Evolutionary conservation across 2,113 vertebrate species (phyloP).

Genomic region (Gila orcuttii): DNA sequence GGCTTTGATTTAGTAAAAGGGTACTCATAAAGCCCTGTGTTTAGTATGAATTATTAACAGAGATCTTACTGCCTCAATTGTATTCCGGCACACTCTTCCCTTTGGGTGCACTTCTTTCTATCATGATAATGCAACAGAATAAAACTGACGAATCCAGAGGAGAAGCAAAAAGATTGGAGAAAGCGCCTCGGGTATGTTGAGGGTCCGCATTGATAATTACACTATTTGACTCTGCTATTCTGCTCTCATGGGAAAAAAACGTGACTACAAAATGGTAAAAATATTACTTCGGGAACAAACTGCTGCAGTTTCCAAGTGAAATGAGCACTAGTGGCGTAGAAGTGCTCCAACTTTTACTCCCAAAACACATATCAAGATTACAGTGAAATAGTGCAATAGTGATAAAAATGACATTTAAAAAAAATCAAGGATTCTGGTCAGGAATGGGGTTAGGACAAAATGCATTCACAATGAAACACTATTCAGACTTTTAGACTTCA

Average conservation of each 20-base stretch:
- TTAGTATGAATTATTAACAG: constrained; percentile 46
- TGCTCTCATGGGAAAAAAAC: not conserved
- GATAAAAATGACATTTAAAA: no score
- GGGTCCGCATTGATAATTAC: not conserved
- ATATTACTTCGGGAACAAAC: not conserved
- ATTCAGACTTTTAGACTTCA: not conserved
- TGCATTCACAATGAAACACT: not conserved
- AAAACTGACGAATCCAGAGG: constrained; percentile 30
- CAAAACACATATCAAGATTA: no score
- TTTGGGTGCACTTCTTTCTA: constrained; percentile 5
- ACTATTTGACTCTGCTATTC: not conserved
- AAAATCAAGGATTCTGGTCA: not conserved
- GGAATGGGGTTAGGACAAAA: not conserved
- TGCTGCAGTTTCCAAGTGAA: not conserved
- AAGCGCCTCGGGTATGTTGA: not conserved
- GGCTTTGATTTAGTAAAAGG: not conserved
- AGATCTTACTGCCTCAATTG: not conserved
- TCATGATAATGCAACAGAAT: constrained; percentile 44
- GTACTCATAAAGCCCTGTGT: constrained; percentile 2
- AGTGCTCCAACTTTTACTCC: not conserved
- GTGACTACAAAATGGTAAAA: not conserved
- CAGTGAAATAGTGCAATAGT: no score
- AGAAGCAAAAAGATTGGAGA: constrained; percentile 3
- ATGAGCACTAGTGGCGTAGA: not conserved
- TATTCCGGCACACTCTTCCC: not conserved